Percentiles rank a stretch among this genome's conserved stretches.
Conservation (phyloP, 2,888 invertebrate genomes). For the Synergus umbraculus region DNA sequence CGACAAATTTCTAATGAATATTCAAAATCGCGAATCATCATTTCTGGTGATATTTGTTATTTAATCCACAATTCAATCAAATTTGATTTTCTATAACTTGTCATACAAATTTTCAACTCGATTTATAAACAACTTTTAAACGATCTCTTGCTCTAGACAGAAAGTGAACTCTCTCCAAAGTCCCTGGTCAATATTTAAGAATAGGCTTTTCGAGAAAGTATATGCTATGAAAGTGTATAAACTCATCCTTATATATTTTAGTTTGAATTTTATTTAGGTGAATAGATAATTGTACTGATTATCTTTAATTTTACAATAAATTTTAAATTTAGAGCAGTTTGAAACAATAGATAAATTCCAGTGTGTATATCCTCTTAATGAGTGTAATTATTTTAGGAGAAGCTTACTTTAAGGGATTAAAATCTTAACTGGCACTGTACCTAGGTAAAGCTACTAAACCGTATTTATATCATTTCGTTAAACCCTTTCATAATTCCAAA, state of each 20-base stretch:
- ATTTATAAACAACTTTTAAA: background rate
- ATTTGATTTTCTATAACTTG: background rate
- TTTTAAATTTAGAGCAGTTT: background rate
- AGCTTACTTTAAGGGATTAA: constrained; percentile 19
- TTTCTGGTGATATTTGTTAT: background rate
- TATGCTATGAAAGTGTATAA: too few species aligned
- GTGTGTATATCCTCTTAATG: background rate
- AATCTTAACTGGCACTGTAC: background rate
- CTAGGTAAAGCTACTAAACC: background rate
- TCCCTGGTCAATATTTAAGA: too few species aligned
- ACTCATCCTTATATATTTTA: too few species aligned
- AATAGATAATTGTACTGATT: too few species aligned
- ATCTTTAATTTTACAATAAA: background rate
- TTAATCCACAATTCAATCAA: background rate
- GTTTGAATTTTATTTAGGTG: too few species aligned
- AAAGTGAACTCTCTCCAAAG: too few species aligned
- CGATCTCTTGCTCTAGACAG: too few species aligned
- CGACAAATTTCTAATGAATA: constrained; percentile 4
- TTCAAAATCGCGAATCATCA: background rate
- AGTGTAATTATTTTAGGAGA: constrained; percentile 14
- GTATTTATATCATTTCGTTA: constrained; percentile 3
- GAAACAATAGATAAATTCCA: background rate
- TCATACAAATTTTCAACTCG: background rate
- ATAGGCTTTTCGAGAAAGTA: too few species aligned
- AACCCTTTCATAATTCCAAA: background rate